A percentile compares a stretch with the other conserved stretches of the same genome.
Evolutionary conservation across 2,113 vertebrate species (phyloP).

Genomic region (Pithys albifrons): DNA sequence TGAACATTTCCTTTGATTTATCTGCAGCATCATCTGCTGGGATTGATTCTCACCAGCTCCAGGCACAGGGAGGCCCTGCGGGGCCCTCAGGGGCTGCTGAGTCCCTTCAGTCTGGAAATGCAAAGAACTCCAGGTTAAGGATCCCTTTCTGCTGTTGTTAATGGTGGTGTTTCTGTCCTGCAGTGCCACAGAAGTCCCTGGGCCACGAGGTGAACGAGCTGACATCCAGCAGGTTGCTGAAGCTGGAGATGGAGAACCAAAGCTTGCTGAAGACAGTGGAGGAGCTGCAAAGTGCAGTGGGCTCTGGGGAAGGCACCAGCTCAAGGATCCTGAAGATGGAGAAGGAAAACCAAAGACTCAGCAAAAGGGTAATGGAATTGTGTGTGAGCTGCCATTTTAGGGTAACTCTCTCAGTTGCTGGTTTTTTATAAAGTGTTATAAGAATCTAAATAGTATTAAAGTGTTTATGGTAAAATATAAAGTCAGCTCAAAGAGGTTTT

Average conservation of each 20-base stretch:
- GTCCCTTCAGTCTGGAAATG: neutral
- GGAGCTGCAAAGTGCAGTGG: constrained; percentile 81
- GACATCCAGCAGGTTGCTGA: constrained; percentile 92
- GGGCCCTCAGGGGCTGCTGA: neutral
- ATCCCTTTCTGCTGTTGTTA: neutral
- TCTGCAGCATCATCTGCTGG: neutral
- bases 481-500: neutral
- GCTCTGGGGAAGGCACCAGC: constrained; percentile 75
- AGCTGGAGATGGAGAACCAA: constrained; percentile 98
- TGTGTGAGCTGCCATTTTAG: neutral
- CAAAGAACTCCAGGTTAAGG: neutral
- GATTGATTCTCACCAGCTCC: neutral
- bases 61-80: neutral
- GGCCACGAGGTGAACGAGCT: constrained; percentile 95
- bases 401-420: neutral
- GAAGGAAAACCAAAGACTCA: constrained; percentile 91
- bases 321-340: constrained; percentile 83
- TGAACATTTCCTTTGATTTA: neutral
- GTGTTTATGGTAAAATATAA: neutral
- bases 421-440: neutral
- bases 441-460: neutral
- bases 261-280: constrained; percentile 90
- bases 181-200: constrained; percentile 92
- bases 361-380: constrained; percentile 83
- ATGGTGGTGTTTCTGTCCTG: neutral